These are phyloP conservation scores for Lamproptera curius DNA, from an alignment of 2,888 invertebrate species.

Conservation along the genomic window DNA sequence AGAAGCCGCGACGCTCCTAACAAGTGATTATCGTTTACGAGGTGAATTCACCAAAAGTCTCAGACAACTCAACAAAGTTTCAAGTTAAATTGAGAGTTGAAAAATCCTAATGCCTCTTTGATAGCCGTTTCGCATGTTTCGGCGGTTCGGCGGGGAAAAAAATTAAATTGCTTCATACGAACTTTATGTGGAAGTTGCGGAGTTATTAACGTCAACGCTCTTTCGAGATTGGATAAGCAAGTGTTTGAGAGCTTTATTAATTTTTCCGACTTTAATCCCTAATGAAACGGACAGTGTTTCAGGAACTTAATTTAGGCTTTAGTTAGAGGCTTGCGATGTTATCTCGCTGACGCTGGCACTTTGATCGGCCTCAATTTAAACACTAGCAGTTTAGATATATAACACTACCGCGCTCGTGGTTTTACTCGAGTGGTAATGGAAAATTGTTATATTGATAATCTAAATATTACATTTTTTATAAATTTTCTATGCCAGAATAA, in stretches of 20 bases:
- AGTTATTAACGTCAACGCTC: conserved; percentile 46
- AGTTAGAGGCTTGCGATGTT: neutral
- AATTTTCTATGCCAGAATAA: too few relatives aligned
- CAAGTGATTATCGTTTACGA: conserved; percentile 10
- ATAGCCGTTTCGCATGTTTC: conserved; percentile 58
- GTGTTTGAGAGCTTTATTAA: conserved; percentile 24
- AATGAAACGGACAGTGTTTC: conserved; percentile 12
- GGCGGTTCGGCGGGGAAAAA: conserved; percentile 37
- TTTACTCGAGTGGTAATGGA: too few relatives aligned
- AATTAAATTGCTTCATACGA: conserved; percentile 48
- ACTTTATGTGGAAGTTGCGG: conserved; percentile 41
- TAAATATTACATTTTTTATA: too few relatives aligned
- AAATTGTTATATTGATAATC: too few relatives aligned
- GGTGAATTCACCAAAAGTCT: conserved; percentile 9
- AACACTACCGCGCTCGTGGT: too few relatives aligned
- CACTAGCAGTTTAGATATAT: too few relatives aligned
- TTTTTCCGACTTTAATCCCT: conserved; percentile 14
- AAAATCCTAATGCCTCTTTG: conserved; percentile 54
- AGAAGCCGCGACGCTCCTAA: conserved; percentile 4
- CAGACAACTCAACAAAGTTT: conserved; percentile 20
- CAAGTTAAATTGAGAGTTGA: conserved; percentile 45
- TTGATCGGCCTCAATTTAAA: too few relatives aligned
- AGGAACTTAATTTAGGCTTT: conserved; percentile 6
- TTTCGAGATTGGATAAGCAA: conserved; percentile 26
- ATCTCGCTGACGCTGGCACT: too few relatives aligned